Base-by-base conservation (phyloP, 2,888 invertebrate species). In the Xestoiulus laeticollis region DNA sequence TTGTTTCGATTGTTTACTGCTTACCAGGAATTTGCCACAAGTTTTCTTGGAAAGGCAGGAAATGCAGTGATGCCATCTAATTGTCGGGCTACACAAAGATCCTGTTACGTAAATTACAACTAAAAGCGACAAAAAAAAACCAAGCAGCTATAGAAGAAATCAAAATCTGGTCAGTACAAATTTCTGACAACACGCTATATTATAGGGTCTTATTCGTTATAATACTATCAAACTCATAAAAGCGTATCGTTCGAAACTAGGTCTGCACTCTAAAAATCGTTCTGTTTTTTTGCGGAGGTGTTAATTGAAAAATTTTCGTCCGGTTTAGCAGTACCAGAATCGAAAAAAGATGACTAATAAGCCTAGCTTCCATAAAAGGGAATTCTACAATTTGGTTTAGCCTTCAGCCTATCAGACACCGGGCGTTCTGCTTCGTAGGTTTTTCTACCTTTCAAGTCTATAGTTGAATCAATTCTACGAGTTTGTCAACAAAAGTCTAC, bases 331-430 rank as follows among this genome's bases (percentile, higher is more conserved):
- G 19, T n/a, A 59, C 59, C n/a, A 19, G 59, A 59, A 4, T 59
- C 59, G 43, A 48, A n/a, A 38, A 59, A 59, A 59, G 59, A 59
- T 59, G 59, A 59, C 59, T 59, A 59, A 59, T 59, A 59, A 59
- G 48, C 59, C 59, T 59, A n/a, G 59, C 59, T 59, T 59, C 59
- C 59, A 59, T 59, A 59, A 59, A 59, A 59, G 59, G 59, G 59
- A 59, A 59, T 59, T n/a, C 59, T n/a, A 19, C n/a, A n/a, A 59
- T 59, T 59, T 59, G 59, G 59, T 59, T 48, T 59, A 59, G 59
- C 59, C 59, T 14, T n/a, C 59, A 59, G 59, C 59, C 59, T 59
- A 59, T 19, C 59, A 59, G 59, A 14, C 59, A 19, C 59, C 19
- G 59, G 59, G 14, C 59, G 19, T 59, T 59, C 59, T n/a, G 19